Evolutionary conservation across 2,888 invertebrate genomes (phyloP).

Genomic region (Priapulus caudatus): DNA sequence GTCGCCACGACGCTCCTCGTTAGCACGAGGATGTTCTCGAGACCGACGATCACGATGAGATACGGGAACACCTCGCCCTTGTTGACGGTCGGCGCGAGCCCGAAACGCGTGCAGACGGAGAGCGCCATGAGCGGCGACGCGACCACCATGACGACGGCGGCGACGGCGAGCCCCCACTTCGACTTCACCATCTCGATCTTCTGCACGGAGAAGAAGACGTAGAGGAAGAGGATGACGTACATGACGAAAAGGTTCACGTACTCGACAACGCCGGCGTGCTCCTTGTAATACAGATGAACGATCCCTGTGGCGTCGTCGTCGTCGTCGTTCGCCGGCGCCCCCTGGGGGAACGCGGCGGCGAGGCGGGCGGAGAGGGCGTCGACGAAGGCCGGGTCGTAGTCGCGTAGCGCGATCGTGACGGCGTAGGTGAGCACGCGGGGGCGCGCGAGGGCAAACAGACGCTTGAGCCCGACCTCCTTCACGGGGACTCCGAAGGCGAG

Average conservation of each 20-base stretch:
- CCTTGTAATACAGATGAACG: conserved; percentile 14
- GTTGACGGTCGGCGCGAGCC: conserved; percentile 31
- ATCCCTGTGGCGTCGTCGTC: conserved; percentile 7
- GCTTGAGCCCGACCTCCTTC: conserved; percentile 75
- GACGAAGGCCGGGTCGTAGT: no score
- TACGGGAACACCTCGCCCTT: conserved; percentile 79
- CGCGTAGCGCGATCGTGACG: conserved; percentile 69
- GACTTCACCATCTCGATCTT: conserved; percentile 77
- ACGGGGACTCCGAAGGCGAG: conserved; percentile 83
- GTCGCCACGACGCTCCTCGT: conserved; percentile 76
- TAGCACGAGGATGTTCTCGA: conserved; percentile 52
- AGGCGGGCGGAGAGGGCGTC: no score
- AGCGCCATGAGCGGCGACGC: conserved; percentile 76
- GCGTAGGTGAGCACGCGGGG: conserved; percentile 79
- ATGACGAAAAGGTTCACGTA: conserved; percentile 64
- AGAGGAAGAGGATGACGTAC: conserved; percentile 72
- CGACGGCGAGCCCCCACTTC: conserved; percentile 70
- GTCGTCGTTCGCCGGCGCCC: no score
- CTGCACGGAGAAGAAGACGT: conserved; percentile 85
- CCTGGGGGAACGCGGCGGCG: no score
- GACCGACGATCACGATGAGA: conserved; percentile 79
- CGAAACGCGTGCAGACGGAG: conserved; percentile 32
- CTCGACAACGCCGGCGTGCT: conserved; percentile 33
- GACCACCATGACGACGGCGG: conserved; percentile 67
- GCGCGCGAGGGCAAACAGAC: conserved; percentile 69